These are phyloP conservation scores for Sminthopsis crassicaudata DNA, from an alignment of 2,113 vertebrate species.

Conservation along the genomic window DNA sequence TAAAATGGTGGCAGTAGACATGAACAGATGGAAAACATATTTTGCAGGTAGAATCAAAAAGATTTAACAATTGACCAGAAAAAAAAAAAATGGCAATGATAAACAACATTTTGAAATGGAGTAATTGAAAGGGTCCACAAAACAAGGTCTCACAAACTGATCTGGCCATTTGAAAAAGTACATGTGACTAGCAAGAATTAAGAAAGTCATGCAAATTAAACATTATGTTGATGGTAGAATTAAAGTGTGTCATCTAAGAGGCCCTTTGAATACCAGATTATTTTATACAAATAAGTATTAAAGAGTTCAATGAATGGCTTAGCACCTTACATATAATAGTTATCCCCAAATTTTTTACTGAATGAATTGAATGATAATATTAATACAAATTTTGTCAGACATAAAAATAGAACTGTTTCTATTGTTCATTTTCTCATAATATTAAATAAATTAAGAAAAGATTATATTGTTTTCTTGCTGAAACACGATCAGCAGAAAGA, in stretches of 20 bases:
- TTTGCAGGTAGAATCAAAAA: not conserved
- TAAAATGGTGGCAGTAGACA: not conserved
- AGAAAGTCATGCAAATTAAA: not conserved
- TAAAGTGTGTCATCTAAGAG: not conserved
- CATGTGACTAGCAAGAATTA: slow-evolving; percentile 10
- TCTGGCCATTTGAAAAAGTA: slow-evolving; percentile 16
- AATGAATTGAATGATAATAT: no score
- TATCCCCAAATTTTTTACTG: no score
- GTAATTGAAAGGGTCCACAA: not conserved
- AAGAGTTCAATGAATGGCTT: not conserved
- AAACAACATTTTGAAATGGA: not conserved
- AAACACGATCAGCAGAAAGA: not conserved
- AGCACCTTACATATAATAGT: not conserved
- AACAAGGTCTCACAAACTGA: not conserved
- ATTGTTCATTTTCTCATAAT: not conserved
- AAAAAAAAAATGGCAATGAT: not conserved
- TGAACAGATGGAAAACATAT: not conserved
- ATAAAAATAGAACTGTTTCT: no score
- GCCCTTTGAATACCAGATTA: not conserved
- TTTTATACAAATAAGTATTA: not conserved
- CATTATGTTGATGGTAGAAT: not conserved
- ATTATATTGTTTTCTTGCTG: not conserved
- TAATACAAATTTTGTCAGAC: no score
- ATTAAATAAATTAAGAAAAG: not conserved
- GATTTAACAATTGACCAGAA: not conserved